phyloP scores from a whole-genome alignment of 1,140 invertebrate genomes.

The Hyles euphorbiae region DNA sequence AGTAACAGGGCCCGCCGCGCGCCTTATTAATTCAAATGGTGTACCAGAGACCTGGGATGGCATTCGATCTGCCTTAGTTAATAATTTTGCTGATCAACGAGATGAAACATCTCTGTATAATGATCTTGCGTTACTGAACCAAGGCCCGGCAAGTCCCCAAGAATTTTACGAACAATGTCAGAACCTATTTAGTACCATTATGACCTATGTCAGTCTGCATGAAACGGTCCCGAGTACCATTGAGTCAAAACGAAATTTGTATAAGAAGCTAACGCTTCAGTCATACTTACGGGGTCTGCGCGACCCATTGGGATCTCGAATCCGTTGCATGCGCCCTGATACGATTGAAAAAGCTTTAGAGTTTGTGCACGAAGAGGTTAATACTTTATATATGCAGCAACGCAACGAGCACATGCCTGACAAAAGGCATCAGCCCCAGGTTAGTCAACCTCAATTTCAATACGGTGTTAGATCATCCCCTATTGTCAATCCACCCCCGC shows the following conservation, averaged over 20 bases:
- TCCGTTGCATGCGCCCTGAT: conserved; percentile 7
- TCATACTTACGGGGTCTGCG: conserved; percentile 5
- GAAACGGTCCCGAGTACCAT: conserved; percentile 5
- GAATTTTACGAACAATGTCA: conserved; percentile 24
- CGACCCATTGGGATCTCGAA: conserved; percentile 10
- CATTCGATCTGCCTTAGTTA: conserved; percentile 20
- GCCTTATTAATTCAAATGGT: conserved; percentile 25
- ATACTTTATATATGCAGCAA: conserved; percentile 12
- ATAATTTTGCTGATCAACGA: conserved; percentile 25
- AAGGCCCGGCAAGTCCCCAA: conserved; percentile 15
- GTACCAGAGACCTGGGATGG: conserved; percentile 25
- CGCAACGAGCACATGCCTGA: conserved; percentile 7
- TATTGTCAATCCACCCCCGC: too few species aligned
- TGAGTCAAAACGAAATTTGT: conserved; percentile 1
- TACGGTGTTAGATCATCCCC: too few species aligned
- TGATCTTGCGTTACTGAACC: conserved; percentile 16
- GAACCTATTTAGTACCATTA: conserved; percentile 23
- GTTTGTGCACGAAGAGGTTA: conserved; percentile 11
- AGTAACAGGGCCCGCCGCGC: conserved; percentile 13
- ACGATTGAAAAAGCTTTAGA: conserved; percentile 13
- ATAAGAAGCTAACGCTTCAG: conserved; percentile 8
- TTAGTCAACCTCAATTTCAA: not conserved
- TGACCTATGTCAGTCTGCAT: conserved; percentile 15
- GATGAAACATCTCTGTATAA: conserved; percentile 23
- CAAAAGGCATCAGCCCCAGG: not conserved